Evolutionary conservation across 2,888 invertebrate species (phyloP), one percentile per base, ranked within the genome.

Genomic region (Meloe dianella): DNA sequence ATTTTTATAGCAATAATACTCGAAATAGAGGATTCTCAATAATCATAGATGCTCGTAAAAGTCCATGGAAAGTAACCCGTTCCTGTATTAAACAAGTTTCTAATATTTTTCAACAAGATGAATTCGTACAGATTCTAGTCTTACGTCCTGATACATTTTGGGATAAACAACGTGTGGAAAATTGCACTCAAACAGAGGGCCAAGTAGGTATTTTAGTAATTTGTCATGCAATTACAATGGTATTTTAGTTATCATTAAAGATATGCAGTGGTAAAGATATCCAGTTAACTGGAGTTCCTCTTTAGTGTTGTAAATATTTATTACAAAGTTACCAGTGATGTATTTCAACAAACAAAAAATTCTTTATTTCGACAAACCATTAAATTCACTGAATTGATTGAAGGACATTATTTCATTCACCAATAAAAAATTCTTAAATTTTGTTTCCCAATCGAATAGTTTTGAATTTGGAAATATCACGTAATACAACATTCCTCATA

Each of bases 101-200:
- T 65, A 81, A 84, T 60, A 85, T 84, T 63, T 83, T 89, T 71
- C 69, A 68, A 47, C 68, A 73, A 57, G 78, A 80, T 61, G 79
- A 81, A 71, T 73, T 83, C 35, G 79, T 81, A 17, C 79, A 82
- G 57, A 79, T 86, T 63, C 86, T 92, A 76, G 90, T 93, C 66
- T 84, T 94, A 69, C 86, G 91, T 75, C 89, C 91, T 27, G 92
- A 92, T 78, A 90, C 90, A 58, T 91, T 92, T 83, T 90, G 92
- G 88, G 92, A 92, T 78, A 91, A 92, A 78, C 90, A 91, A 78
- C 81, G 86, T 30, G 89, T 92, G 57, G 91, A 91, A 79, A 89
- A 89, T 74, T 91, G 91, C 80, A 87, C 90, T 2, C 86, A 87
- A 70, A 86, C 86, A 72, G 87, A 89, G 73, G 87, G 87, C 76